Base-by-base conservation (phyloP, 1,140 invertebrate species). In the Solenopsis invicta region DNA sequence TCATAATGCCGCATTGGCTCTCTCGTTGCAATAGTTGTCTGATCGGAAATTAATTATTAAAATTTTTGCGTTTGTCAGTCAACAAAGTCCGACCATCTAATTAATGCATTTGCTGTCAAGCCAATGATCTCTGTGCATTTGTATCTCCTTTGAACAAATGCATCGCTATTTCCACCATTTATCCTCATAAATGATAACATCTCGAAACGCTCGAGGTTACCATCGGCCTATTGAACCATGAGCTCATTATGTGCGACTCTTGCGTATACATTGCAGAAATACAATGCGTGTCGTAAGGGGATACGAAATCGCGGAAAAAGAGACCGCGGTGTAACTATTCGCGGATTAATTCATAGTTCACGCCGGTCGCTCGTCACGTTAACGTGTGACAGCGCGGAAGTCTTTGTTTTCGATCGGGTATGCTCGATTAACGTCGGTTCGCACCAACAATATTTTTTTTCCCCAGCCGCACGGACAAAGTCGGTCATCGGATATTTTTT, bases 181-280 rank as follows among this genome's bases (percentile, higher is more conserved):
- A 84, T 84, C 56, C 69, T 75, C 56, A 84, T 84, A 84, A 84
- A 62, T 41, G 69, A 84, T 84, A 84, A 84, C 69, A 84, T 84
- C 80, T 84, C 64, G 56, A 62, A 84, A 84, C 69, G 37, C 37
- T 61, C 41, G 80, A 48, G 72, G 74, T 84, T 74, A 84, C 24
- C 54, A 24, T 12, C n/a, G 69, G 24, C n/a, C n/a, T 41, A 75
- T 75, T 75, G 41, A 62, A 75, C 69, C 80, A 24, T 75, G 80
- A 75, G 72, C 67, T 56, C 80, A 84, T 84, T 84, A 84, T 16
- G 29, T 29, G 69, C 54, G 45, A 50, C 80, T 84, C 80, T 84
- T 75, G 37, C 45, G 8, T 4, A 41, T 41, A 41, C 45, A 52
- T 48, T 48, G 80, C 66, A 59, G 52, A 69, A 71, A 24, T 82